Percentiles rank a stretch among this genome's conserved stretches.
These are phyloP conservation scores for Melipona bicolor DNA, from an alignment of 2,888 invertebrate species.

Conservation along the genomic window DNA sequence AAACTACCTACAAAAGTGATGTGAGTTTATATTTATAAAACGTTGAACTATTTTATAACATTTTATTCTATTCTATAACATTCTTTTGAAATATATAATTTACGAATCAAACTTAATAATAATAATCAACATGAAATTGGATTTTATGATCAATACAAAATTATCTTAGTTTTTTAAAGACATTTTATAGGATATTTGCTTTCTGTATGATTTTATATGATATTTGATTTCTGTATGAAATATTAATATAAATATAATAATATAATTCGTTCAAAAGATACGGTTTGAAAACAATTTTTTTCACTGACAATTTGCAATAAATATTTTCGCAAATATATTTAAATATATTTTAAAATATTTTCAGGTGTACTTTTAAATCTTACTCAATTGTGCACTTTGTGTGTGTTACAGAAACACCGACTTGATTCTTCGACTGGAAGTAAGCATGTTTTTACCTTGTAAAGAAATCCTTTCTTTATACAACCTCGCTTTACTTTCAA, in stretches of 20 bases:
- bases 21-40: constrained; percentile 60
- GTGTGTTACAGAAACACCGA: constrained; percentile 61
- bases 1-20: constrained; percentile 61
- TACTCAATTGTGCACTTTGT: constrained; percentile 28
- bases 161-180: background rate
- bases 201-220: background rate
- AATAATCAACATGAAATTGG: background rate
- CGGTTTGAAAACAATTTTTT: background rate
- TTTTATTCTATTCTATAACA: background rate
- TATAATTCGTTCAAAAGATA: background rate
- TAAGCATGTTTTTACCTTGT: constrained; percentile 56
- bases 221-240: background rate
- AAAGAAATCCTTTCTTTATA: constrained; percentile 35
- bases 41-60: background rate
- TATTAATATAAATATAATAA: background rate
- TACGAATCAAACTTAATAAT: background rate
- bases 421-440: constrained; percentile 58
- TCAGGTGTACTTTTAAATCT: background rate
- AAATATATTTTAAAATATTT: background rate
- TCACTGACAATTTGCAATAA: background rate
- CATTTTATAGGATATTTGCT: no score
- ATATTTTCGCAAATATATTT: background rate
- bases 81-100: background rate
- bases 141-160: background rate
- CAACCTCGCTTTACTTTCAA: constrained; percentile 25